Evolutionary conservation across 2,113 vertebrate genomes (phyloP), one percentile per base, ranked within the genome.

Genomic region (Ceyx cyanopectus): DNA sequence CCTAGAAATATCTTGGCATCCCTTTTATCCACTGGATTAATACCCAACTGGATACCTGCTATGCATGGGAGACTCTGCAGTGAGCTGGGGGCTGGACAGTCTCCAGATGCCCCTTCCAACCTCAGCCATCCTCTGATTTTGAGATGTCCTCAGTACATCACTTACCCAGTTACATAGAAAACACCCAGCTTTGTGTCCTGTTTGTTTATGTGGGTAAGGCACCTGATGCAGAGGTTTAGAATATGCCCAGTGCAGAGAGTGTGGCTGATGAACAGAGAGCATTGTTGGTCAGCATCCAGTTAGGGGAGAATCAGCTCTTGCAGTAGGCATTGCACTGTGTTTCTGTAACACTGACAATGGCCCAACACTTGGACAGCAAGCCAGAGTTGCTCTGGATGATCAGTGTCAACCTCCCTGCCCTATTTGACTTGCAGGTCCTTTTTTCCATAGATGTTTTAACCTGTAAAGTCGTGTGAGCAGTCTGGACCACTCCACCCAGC

Each of bases 21-120:
- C 5, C 20, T 54, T 65, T 43, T 54, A 57, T 23, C 30, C 12
- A 57, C 17, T n/a, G 34, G 46, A 75, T 58, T 8, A 74, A 50
- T 85, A 34, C 23, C n/a, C 0, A 0, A 10, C 34, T 48, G 78
- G 21, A 4, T 21, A 37, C 6, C n/a, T 48, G 2, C 34, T 32
- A 8, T 53, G 29, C 3, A 8, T 21, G 50, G 61, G 40, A 69
- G 24, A 6, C 26, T 6, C 34, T 51, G 48, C 30, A 51, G 17
- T 37, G 54, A 43, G 46, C 32, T 7, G 34, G 3, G 8, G 2
- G 24, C 37, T 37, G 14, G 18, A 30, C 7, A 11, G 5, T 14
- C 26, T 67, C 57, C 62, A 61, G 50, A 57, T 4, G 21, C 9
- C 27, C 30, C n/a, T 54, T 79, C 73, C n/a, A 34, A 6, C 16